Evolutionary conservation across 2,113 vertebrate species (phyloP).

Genomic region (Haemorhous mexicanus): DNA sequence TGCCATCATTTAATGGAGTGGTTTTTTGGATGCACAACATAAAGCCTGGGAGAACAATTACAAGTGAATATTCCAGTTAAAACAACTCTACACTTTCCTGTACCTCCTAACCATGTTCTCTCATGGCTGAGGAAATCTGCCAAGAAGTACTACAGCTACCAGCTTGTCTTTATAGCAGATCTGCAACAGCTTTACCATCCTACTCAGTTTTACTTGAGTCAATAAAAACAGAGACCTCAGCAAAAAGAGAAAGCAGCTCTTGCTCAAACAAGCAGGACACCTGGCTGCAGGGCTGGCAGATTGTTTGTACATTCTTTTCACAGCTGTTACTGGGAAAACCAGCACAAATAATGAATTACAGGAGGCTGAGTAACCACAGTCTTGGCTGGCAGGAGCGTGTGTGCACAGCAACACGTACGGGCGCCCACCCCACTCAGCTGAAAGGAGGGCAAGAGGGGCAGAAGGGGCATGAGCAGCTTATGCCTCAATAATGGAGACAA

Average conservation of each 20-base stretch:
- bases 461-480: not conserved
- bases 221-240: conserved; percentile 43
- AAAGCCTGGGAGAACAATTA: conserved; percentile 33
- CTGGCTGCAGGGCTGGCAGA: conserved; percentile 2
- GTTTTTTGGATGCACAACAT: not conserved
- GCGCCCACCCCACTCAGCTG: not conserved
- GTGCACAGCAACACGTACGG: not conserved
- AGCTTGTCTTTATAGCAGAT: conserved; percentile 16
- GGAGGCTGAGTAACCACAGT: not conserved
- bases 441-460: not conserved
- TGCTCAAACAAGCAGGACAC: conserved; percentile 18
- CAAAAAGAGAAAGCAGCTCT: conserved; percentile 1
- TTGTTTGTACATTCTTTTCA: conserved; percentile 15
- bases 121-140: conserved; percentile 6
- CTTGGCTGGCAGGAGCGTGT: not conserved
- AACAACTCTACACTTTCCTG: not conserved
- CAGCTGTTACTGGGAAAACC: conserved; percentile 10
- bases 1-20: not conserved
- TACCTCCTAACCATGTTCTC: conserved; percentile 26
- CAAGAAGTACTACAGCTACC: conserved; percentile 40
- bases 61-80: conserved; percentile 40
- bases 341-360: not conserved
- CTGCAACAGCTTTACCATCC: conserved; percentile 44
- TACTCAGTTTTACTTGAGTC: not conserved
- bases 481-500: not conserved